Evolutionary conservation across 2,888 invertebrate species (phyloP).

Genomic region (Melieria picta): DNA sequence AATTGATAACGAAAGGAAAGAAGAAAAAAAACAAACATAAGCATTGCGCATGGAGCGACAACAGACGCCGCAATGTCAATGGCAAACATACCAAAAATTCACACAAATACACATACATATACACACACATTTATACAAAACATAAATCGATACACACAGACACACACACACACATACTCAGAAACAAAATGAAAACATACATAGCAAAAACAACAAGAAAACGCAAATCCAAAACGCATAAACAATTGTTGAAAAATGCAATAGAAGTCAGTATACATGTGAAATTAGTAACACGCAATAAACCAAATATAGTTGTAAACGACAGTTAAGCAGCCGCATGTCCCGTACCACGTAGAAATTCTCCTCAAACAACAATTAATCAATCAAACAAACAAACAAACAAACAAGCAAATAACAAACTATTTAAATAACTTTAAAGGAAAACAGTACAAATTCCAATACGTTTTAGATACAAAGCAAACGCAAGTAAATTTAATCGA

Average conservation of each 20-base stretch:
- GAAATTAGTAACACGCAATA: neutral
- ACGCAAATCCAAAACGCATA: constrained; percentile 4
- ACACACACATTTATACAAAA: neutral
- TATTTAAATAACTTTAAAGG: neutral
- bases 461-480: neutral
- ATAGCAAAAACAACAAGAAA: neutral
- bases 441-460: constrained; percentile 4
- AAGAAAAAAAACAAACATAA: neutral
- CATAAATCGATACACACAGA: neutral
- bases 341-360: neutral
- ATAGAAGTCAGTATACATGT: neutral
- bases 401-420: too few species aligned
- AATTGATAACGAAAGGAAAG: neutral
- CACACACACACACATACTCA: constrained; percentile 8
- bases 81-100: neutral
- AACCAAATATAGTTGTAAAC: neutral
- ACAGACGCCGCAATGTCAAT: neutral
- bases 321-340: too few species aligned
- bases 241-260: neutral
- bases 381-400: too few species aligned
- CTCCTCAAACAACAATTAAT: neutral
- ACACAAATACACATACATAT: constrained; percentile 18
- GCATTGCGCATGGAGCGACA: too few species aligned
- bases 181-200: neutral
- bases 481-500: neutral